Percentiles rank a stretch among this genome's conserved stretches.
Evolutionary conservation across 2,888 invertebrate genomes (phyloP).

Genomic region (Timema cristinae): DNA sequence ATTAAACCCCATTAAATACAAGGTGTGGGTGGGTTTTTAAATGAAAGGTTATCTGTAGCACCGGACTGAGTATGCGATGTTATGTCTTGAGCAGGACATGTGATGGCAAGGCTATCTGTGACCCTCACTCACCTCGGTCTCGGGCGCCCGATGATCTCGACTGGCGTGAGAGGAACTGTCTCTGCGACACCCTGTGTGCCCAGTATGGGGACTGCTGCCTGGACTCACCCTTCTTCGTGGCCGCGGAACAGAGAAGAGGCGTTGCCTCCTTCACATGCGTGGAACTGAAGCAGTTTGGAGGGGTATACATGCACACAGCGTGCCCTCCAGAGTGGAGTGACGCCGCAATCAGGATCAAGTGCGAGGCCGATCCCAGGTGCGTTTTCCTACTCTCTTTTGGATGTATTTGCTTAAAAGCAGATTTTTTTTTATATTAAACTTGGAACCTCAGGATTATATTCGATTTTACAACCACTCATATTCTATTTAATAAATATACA

Average conservation of each 20-base stretch:
- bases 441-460: too few species aligned
- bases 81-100: conserved; percentile 35
- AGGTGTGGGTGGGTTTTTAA: too few species aligned
- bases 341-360: conserved; percentile 32
- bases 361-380: conserved; percentile 31
- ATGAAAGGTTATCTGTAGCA: too few species aligned
- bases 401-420: too few species aligned
- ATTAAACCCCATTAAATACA: too few species aligned
- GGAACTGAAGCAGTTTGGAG: conserved; percentile 42
- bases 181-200: conserved; percentile 46
- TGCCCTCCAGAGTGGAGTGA: conserved; percentile 44
- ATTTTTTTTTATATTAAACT: too few species aligned
- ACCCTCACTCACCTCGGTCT: conserved; percentile 28
- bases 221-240: conserved; percentile 40
- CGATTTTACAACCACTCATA: too few species aligned
- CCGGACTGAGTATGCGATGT: neutral
- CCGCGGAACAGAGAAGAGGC: conserved; percentile 37
- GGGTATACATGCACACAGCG: conserved; percentile 44
- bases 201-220: conserved; percentile 48
- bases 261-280: conserved; percentile 43
- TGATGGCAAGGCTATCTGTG: conserved; percentile 37
- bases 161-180: conserved; percentile 45
- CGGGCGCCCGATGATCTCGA: conserved; percentile 37
- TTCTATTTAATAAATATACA: neutral
- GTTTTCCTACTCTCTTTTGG: too few species aligned